A percentile compares a stretch with the other conserved stretches of the same genome.
phyloP scores from a whole-genome alignment of 2,113 vertebrate species.

The Perca flavescens region DNA sequence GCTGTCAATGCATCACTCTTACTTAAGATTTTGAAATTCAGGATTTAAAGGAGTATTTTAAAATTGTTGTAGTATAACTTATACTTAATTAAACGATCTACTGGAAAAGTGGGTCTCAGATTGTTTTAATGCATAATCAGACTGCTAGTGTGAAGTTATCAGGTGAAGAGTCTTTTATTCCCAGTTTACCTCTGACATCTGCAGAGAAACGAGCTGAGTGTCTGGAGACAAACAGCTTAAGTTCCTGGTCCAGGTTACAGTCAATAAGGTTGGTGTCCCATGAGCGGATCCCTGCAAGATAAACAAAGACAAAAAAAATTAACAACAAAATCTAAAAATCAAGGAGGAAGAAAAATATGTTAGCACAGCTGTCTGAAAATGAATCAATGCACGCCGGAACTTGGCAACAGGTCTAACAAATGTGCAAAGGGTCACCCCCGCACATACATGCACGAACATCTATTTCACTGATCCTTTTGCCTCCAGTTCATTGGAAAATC shows the following conservation, averaged over 20 bases:
- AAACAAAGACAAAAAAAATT: background rate
- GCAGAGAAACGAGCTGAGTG: constrained; percentile 98
- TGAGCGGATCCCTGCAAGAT: constrained; percentile 92
- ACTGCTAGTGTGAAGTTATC: background rate
- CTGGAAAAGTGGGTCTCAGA: background rate
- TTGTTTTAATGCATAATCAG: background rate
- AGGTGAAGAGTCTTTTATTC: background rate
- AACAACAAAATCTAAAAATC: background rate
- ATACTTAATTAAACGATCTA: background rate
- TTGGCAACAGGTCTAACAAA: constrained; percentile 28
- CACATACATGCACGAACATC: background rate
- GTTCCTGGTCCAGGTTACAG: constrained; percentile 98
- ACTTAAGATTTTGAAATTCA: background rate
- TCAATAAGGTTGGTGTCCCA: constrained; percentile 96
- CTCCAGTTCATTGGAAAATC: constrained; percentile 33
- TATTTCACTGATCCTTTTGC: background rate
- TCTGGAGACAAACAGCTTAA: constrained; percentile 97
- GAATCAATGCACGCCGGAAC: background rate
- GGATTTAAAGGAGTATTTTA: background rate
- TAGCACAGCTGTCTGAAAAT: background rate
- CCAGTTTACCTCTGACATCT: constrained; percentile 92
- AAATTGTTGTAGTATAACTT: background rate
- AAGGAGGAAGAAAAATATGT: background rate
- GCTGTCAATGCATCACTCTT: background rate
- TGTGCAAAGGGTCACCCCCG: constrained; percentile 13